Evolutionary conservation across 2,888 invertebrate species (phyloP), one percentile per base, ranked within the genome.

Genomic region (Parnassius glacialis): DNA sequence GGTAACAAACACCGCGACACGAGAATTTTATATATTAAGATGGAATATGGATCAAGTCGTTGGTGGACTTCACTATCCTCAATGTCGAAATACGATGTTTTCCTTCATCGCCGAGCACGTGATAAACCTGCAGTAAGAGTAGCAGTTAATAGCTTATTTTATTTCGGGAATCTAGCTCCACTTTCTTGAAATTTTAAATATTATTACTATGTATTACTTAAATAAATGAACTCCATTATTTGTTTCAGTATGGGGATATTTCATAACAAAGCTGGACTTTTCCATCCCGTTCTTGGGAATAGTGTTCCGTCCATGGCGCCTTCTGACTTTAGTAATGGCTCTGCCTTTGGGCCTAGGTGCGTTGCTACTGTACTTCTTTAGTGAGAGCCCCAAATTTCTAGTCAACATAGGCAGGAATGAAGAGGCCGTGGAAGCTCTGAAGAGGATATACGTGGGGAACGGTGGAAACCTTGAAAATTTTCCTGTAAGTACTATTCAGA

Each of bases 381-480:
- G 94, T 10, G 96, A 96, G 79, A 96, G 95, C 75, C 96, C 96
- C 7, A 96, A 95, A 80, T 96, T 95, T 77, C 84, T 96, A 7
- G 93, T 95, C 80, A 93, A 94, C 52, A 92, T 93, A 44, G 94
- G 95, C 3, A 88, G 92, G 47, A 92, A 90, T 55, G 88, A 92
- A 0, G 93, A 95, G 65, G 95, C 95, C 0, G 74, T 95, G 12
- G 69, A 82, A 2, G 92, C 94, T 2, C 87, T 95, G 68, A 82
- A 81, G 66, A 89, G 79, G 68, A 94, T 96, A 54, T 94, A 93
- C 70, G 74, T 81, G 0, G 78, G 87, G 20, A 95, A 95, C 75
- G 93, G 93, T 2, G 76, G 82, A 1, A 63, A 65, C 3, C 70
- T 65, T 2, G 76, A 78, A 2, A 74, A 76, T 10, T 90, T 80